Evolutionary conservation across 2,888 invertebrate genomes (phyloP), one percentile per base, ranked within the genome.

Genomic region (Ornithoptera priamus): DNA sequence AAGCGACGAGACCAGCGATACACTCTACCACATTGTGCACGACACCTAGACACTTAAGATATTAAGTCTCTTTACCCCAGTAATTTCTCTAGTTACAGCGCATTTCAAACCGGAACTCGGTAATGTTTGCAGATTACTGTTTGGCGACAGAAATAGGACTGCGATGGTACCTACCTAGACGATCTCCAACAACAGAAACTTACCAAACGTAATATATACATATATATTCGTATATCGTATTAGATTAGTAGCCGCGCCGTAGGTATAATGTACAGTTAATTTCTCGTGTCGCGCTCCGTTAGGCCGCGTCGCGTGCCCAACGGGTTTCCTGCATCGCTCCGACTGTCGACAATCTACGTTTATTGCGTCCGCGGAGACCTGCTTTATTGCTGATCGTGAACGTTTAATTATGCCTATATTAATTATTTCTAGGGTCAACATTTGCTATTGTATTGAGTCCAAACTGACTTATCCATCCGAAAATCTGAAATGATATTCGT

Each of bases 231-330:
- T 70, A 36, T 70, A 50, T 46, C n/a, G 70, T 88, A 87, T 87
- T 86, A 87, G 83, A 85, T 86, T 85, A 83, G 83, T 83, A 82
- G 67, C 59, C 78, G 53, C 60, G 22, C 46, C 83, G 86, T 85
- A 82, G 81, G 83, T 88, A 87, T 86, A 86, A 88, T 88, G 89
- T 90, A 90, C 91, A 86, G 92, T 90, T 90, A 90, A 90, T 91
- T 91, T 89, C 88, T 90, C 86, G 81, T 85, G 88, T 82, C 85
- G 88, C 89, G 90, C 87, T 88, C 89, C 89, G 90, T 88, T 90
- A 88, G 86, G 77, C 79, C 74, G 76, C 85, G 85, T 90, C 89
- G 90, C 90, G 90, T 91, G 91, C 82, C 80, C 75, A 71, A 77
- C 75, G 72, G 80, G 79, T 87, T 90, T 90, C 90, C 90, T 89